Base-by-base conservation (phyloP, 1,140 invertebrate genomes). In the Polypedilum vanderplanki region DNA sequence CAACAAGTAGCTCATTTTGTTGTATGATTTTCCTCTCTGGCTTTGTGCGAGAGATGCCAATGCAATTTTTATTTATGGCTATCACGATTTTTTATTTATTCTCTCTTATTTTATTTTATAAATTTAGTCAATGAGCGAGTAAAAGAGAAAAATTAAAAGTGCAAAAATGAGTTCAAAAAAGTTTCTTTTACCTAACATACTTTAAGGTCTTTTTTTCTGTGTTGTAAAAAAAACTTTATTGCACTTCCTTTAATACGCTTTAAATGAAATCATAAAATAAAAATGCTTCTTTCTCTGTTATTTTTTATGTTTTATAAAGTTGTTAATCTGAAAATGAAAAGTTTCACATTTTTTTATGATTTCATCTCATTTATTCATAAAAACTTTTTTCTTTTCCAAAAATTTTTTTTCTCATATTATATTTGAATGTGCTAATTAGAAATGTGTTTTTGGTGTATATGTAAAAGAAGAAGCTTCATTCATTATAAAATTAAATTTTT, bases 1-100 rank as follows among this genome's bases (percentile, higher is more conserved):
- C 46, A 57, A 57, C 46, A 57, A 57, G 46, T 57, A 57, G 46
- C 46, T 57, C 46, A n/a, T 57, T 57, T 57, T 57, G n/a, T 57
- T n/a, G n/a, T n/a, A n/a, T n/a, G n/a, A n/a, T n/a, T n/a, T n/a
- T n/a, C 10, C 41, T 46, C 15, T 46, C n/a, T 57, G 12, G 4
- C n/a, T 57, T 57, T 12, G 15, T 57, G 46, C 46, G 12, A 57
- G 24, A 15, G 46, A 57, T 57, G 46, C 46, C 46, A 57, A 15
- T 57, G 46, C 46, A 57, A 57, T 8, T 57, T 57, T 57, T 57
- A 57, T 57, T 57, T 57, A 57, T 57, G 46, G 46, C 46, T 57
- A 57, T 57, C 46, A 57, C 46, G 46, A 57, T 57, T 57, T 46
- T 15, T 46, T 41, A 41, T 9, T 12, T 2, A 4, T 9, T 46